These are phyloP conservation scores for Indicator indicator DNA, from an alignment of 2,113 vertebrate genomes.

Conservation along the genomic window DNA sequence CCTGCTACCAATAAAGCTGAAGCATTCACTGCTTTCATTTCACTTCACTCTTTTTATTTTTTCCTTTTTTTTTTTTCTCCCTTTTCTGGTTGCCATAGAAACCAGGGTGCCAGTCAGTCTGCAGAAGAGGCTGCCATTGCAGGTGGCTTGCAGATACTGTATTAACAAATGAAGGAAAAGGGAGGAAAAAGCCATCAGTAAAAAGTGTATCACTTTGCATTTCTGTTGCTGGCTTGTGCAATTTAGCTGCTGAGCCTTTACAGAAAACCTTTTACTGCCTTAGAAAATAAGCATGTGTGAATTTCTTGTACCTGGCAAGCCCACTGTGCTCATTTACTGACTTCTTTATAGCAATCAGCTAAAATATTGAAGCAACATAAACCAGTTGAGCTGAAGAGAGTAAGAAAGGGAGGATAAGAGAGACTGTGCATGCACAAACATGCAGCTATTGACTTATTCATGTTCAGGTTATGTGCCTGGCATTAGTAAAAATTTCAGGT, in stretches of 20 bases:
- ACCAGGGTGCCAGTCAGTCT: constrained; percentile 59
- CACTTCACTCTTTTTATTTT: background rate
- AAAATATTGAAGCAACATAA: constrained; percentile 59
- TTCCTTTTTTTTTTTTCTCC: too few relatives aligned
- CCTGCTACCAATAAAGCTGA: constrained; percentile 37
- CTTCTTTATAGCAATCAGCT: constrained; percentile 2
- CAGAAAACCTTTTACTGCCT: background rate
- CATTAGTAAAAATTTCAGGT: background rate
- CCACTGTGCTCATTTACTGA: constrained; percentile 1
- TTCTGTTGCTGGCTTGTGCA: background rate
- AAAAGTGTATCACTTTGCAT: constrained; percentile 30
- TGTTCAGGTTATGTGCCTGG: background rate
- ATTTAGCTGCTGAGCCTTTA: background rate
- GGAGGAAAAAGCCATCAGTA: background rate
- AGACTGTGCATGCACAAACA: background rate
- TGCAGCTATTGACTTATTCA: constrained; percentile 1
- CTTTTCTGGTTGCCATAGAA: constrained; percentile 34
- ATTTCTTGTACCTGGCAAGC: constrained; percentile 35
- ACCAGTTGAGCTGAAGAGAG: background rate
- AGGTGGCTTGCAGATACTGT: constrained; percentile 62
- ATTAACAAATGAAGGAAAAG: constrained; percentile 16
- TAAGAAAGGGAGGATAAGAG: background rate
- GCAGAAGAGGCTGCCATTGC: constrained; percentile 48
- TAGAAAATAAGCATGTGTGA: background rate
- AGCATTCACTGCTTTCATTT: constrained; percentile 54